phyloP scores from a whole-genome alignment of 2,113 vertebrate genomes.

The Rostratula benghalensis region DNA sequence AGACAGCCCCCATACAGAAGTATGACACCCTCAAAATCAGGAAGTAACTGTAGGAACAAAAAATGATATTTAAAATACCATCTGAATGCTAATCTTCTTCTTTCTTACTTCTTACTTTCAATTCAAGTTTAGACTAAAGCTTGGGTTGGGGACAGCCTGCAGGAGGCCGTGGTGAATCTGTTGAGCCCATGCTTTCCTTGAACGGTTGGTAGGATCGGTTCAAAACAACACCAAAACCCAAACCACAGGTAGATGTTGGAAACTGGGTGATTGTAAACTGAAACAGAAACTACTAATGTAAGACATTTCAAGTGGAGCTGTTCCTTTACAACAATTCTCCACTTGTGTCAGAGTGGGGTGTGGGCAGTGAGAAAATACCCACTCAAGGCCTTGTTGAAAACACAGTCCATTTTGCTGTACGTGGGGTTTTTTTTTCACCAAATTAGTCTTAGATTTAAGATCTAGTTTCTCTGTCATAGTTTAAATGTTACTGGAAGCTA shows the following conservation, averaged over 20 bases:
- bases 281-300: not conserved
- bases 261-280: not conserved
- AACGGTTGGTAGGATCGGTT: not conserved
- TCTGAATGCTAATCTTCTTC: not conserved
- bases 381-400: not conserved
- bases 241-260: not conserved
- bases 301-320: not conserved
- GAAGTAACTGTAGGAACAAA: not conserved
- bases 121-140: not conserved
- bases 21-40: not conserved
- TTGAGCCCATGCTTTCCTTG: not conserved
- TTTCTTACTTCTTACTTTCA: not conserved
- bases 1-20: not conserved
- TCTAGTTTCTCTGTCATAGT: not conserved
- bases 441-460: not conserved
- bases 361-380: not conserved
- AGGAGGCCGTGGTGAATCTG: not conserved
- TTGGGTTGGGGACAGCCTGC: not conserved
- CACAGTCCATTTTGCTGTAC: not conserved
- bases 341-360: accelerated
- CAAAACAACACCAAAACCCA: not conserved
- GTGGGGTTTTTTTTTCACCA: not conserved
- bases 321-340: not conserved
- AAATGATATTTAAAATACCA: not conserved
- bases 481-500: not conserved